phyloP scores from a whole-genome alignment of 1,140 invertebrate genomes.

The Planococcus citri region DNA sequence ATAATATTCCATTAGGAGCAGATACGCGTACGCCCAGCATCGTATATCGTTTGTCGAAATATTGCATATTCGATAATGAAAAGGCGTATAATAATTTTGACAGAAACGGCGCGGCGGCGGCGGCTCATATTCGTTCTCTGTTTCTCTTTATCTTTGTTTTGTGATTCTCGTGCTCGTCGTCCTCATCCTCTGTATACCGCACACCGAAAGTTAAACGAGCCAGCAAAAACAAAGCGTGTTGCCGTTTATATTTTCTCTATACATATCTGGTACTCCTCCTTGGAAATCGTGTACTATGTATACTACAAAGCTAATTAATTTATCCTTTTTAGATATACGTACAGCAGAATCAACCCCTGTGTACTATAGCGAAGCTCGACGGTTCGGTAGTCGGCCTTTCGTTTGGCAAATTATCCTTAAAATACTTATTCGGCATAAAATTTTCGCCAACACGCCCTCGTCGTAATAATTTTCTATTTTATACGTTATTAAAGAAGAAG shows the following conservation, averaged over 20 bases:
- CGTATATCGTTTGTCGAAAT: neutral
- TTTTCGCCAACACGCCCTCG: neutral
- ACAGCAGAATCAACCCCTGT: no score
- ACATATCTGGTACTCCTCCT: neutral
- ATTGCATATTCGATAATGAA: neutral
- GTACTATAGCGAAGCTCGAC: no score
- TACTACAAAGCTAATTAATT: neutral
- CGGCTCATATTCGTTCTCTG: no score
- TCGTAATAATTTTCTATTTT: slow-evolving; percentile 1
- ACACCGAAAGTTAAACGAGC: neutral
- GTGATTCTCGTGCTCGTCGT: no score
- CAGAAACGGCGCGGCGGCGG: no score
- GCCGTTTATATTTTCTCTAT: neutral
- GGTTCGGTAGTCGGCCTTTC: no score
- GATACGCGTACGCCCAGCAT: no score
- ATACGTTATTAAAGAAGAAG: neutral
- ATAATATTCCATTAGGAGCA: no score
- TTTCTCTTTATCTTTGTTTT: no score
- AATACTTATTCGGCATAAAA: slow-evolving; percentile 7
- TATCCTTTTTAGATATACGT: neutral
- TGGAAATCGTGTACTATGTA: no score
- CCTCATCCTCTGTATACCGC: neutral
- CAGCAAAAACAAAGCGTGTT: neutral
- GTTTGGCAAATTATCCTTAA: neutral
- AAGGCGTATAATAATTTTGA: neutral